phyloP scores from a whole-genome alignment of 2,888 invertebrate genomes.

The Emmelina monodactyla region DNA sequence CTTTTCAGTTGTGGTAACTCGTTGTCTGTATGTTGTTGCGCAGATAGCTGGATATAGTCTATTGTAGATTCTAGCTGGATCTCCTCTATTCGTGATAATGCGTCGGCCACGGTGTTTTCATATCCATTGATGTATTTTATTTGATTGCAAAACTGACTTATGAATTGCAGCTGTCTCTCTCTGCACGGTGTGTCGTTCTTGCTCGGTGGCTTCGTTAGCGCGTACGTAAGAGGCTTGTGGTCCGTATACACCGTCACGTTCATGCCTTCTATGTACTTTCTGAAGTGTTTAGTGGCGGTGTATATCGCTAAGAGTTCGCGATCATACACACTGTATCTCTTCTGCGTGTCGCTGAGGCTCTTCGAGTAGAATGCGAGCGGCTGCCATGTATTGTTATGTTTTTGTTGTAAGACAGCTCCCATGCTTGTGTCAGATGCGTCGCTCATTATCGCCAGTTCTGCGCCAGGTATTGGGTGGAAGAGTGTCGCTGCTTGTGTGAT shows the following conservation, averaged over 20 bases:
- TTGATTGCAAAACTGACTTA: slow-evolving; percentile 13
- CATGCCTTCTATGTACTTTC: slow-evolving; percentile 12
- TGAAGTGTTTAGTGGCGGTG: slow-evolving; percentile 13
- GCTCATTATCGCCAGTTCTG: slow-evolving; percentile 9
- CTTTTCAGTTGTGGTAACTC: neutral
- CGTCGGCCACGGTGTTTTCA: slow-evolving; percentile 15
- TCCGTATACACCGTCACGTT: slow-evolving; percentile 13
- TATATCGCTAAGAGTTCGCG: slow-evolving; percentile 18
- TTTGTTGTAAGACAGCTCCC: slow-evolving; percentile 17
- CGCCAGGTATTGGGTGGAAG: slow-evolving; percentile 6
- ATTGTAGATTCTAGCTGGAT: slow-evolving; percentile 8
- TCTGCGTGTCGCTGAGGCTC: slow-evolving; percentile 13
- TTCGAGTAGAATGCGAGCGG: slow-evolving; percentile 17
- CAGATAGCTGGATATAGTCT: slow-evolving; percentile 4
- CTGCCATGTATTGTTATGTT: slow-evolving; percentile 10
- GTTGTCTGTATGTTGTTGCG: neutral
- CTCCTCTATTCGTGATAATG: slow-evolving; percentile 14
- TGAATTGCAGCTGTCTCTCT: slow-evolving; percentile 15
- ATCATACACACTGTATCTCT: slow-evolving; percentile 15
- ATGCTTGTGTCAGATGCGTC: slow-evolving; percentile 15
- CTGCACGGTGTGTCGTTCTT: slow-evolving; percentile 13
- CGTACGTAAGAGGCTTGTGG: slow-evolving; percentile 14
- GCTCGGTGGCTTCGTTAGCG: slow-evolving; percentile 8
- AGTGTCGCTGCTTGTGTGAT: slow-evolving; percentile 9
- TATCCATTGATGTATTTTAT: slow-evolving; percentile 14